phyloP scores from a whole-genome alignment of 2,888 invertebrate species.

The Xylocampa areola region DNA sequence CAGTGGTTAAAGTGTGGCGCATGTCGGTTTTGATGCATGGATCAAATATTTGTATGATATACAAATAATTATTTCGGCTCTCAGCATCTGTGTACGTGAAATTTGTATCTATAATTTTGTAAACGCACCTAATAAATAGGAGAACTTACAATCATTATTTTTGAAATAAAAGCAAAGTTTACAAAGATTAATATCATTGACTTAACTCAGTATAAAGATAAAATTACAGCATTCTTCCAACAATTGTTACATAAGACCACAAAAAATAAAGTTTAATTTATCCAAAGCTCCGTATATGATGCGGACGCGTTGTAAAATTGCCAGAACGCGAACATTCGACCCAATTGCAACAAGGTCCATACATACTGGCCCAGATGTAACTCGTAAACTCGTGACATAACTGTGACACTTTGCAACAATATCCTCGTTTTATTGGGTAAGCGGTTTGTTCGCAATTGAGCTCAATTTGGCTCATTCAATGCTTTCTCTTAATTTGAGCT shows the following conservation, averaged over 20 bases:
- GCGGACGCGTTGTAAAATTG: conserved; percentile 17
- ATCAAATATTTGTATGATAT: too few relatives aligned
- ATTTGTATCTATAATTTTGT: too few relatives aligned
- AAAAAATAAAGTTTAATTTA: conserved; percentile 7
- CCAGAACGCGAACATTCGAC: conserved; percentile 17
- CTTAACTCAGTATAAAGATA: too few relatives aligned
- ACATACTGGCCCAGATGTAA: conserved; percentile 32
- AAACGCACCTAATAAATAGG: too few relatives aligned
- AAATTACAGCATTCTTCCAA: not conserved
- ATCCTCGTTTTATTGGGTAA: conserved; percentile 46
- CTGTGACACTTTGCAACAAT: conserved; percentile 41
- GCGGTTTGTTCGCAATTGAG: conserved; percentile 43
- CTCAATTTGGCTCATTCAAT: conserved; percentile 22
- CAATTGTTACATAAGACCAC: not conserved
- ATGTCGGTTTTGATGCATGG: too few relatives aligned
- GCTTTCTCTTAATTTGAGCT: conserved; percentile 36
- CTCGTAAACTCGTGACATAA: conserved; percentile 37
- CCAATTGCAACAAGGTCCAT: conserved; percentile 35
- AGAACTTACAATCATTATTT: too few relatives aligned
- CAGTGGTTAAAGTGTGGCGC: too few relatives aligned
- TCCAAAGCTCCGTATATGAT: conserved; percentile 8
- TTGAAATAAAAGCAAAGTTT: too few relatives aligned
- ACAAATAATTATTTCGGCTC: too few relatives aligned
- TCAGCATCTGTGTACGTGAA: too few relatives aligned
- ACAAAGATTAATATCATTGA: too few relatives aligned